Conservation (phyloP, 2,113 vertebrate genomes). For the Sarotherodon lohbergeri region DNA sequence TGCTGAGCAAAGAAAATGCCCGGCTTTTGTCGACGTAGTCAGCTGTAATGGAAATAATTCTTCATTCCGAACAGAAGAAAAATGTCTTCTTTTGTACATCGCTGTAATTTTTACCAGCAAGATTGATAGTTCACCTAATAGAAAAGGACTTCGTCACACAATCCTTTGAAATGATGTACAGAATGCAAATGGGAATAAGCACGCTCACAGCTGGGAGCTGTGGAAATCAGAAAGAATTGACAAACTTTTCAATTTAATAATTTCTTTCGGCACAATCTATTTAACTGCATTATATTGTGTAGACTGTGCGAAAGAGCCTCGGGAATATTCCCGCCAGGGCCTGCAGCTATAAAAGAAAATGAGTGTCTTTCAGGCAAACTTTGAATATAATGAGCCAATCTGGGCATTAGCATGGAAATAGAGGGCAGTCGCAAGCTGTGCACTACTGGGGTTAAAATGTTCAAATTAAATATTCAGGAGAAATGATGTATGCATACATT, state of each 20-base stretch:
- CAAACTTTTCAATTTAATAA: not conserved
- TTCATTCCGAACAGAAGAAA: not conserved
- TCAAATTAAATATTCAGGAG: constrained; percentile 5
- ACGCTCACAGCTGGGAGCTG: not conserved
- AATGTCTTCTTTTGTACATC: not conserved
- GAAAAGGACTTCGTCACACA: not conserved
- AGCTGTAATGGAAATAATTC: not conserved
- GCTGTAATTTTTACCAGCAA: not conserved
- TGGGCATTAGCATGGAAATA: not conserved
- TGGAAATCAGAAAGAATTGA: not conserved
- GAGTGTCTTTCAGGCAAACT: not conserved
- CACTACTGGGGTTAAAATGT: not conserved
- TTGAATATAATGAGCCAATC: constrained; percentile 23
- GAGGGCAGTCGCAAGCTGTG: not conserved
- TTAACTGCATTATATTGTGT: not conserved
- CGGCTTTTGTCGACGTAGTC: not conserved
- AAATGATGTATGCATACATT: not conserved
- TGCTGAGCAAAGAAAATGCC: not conserved
- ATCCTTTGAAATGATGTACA: not conserved
- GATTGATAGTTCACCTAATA: not conserved
- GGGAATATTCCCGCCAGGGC: not conserved
- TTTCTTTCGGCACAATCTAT: not conserved
- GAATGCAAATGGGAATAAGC: not conserved
- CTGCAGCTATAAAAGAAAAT: not conserved
- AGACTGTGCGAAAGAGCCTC: not conserved